Evolutionary conservation across 1,140 invertebrate genomes (phyloP).

Genomic region (Drosophila lacertosa): DNA sequence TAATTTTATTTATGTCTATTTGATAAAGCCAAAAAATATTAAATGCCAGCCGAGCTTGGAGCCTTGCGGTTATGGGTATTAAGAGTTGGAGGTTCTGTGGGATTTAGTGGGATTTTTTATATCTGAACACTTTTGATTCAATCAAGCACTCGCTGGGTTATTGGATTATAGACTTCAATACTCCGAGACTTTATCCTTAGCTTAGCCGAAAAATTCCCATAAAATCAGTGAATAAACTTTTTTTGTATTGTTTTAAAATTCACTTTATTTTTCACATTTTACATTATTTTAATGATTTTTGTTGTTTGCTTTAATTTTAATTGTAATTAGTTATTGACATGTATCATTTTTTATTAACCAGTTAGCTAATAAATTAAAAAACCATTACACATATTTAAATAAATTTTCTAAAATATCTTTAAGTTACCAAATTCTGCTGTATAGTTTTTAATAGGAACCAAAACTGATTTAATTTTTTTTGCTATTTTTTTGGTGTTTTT

Average conservation of each 20-base stretch:
- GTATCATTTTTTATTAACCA: conserved; percentile 52
- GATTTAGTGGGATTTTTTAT: no score
- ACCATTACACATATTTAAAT: conserved; percentile 26
- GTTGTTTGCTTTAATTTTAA: conserved; percentile 28
- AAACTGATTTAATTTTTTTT: conserved; percentile 15
- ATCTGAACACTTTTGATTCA: no score
- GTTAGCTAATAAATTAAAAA: conserved; percentile 53
- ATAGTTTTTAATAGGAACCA: conserved; percentile 43
- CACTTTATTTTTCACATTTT: conserved; percentile 66
- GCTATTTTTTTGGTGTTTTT: conserved; percentile 20
- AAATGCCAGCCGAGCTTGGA: background rate
- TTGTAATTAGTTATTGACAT: conserved; percentile 49
- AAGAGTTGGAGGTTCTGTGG: no score
- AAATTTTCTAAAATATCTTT: conserved; percentile 37
- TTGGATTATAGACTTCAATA: no score
- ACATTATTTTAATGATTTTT: conserved; percentile 56
- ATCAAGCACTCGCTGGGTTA: no score
- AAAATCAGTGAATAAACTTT: no score
- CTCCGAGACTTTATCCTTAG: no score
- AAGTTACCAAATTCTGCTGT: background rate
- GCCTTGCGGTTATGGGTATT: no score
- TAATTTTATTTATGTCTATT: background rate
- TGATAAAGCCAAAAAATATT: background rate
- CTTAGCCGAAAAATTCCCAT: no score
- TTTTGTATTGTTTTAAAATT: conserved; percentile 58